These are phyloP conservation scores for Melanotaenia pygmaea DNA, from an alignment of 2,797 vertebrate genomes.

Conservation along the genomic window DNA sequence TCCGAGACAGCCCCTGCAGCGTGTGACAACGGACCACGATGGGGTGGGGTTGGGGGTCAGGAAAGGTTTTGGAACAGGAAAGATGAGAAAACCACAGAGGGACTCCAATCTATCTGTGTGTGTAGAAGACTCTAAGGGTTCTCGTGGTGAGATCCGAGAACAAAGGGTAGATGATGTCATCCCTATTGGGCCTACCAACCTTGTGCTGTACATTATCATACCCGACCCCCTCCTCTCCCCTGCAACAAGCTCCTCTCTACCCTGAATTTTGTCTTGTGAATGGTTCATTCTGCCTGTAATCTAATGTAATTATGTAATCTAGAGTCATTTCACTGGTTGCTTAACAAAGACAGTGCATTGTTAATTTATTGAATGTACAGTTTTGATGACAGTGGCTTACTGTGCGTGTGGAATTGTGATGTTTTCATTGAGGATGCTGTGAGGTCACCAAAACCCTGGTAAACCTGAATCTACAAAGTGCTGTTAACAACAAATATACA, in stretches of 20 bases:
- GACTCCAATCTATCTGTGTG: constrained; percentile 20
- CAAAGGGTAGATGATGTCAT: constrained; percentile 63
- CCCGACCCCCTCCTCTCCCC: constrained; percentile 23
- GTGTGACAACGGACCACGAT: constrained; percentile 22
- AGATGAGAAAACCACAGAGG: background rate
- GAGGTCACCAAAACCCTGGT: constrained; percentile 57
- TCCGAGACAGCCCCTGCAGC: constrained; percentile 42
- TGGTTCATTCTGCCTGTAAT: constrained; percentile 70
- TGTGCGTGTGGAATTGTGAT: constrained; percentile 44
- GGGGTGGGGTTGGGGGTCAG: background rate
- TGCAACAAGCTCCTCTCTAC: constrained; percentile 10
- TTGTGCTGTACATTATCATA: constrained; percentile 57
- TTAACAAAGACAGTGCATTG: constrained; percentile 64
- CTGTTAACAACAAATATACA: constrained; percentile 78
- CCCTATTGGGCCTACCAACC: constrained; percentile 50
- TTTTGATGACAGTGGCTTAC: constrained; percentile 74
- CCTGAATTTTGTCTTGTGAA: constrained; percentile 63
- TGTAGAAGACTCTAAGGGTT: constrained; percentile 30
- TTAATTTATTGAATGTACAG: constrained; percentile 82
- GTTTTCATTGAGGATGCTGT: constrained; percentile 62
- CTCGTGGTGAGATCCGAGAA: constrained; percentile 23
- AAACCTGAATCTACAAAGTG: constrained; percentile 74
- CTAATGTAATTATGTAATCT: constrained; percentile 77
- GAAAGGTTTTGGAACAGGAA: constrained; percentile 1
- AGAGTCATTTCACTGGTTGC: constrained; percentile 73